Conservation (phyloP, 2,113 vertebrate species). For the Grantiella picta region DNA sequence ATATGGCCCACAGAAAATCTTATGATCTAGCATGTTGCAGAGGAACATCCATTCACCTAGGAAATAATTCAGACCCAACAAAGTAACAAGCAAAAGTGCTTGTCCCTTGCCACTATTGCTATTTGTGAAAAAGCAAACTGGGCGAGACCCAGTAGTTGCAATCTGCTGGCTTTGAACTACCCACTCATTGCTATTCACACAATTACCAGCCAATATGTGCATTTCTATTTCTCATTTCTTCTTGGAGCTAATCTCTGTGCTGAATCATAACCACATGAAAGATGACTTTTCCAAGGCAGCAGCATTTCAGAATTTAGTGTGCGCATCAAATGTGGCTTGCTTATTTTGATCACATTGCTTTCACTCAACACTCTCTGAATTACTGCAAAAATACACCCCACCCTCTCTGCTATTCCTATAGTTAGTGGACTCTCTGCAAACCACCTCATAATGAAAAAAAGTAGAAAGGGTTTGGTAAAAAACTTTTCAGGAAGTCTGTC, state of each 20-base stretch:
- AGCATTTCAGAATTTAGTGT: conserved; percentile 10
- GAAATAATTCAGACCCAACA: not conserved
- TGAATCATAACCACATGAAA: conserved; percentile 45
- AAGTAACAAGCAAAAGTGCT: not conserved
- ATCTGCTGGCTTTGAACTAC: conserved; percentile 40
- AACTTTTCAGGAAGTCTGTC: not conserved
- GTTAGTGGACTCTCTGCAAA: not conserved
- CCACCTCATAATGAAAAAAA: not conserved
- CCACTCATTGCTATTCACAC: conserved; percentile 24
- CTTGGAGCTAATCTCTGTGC: conserved; percentile 22
- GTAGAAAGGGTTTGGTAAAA: not conserved
- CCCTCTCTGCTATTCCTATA: not conserved
- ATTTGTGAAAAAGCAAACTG: conserved; percentile 1
- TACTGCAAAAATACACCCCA: not conserved
- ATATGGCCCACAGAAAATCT: not conserved
- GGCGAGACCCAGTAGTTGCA: not conserved
- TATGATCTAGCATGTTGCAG: not conserved
- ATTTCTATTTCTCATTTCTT: conserved; percentile 33
- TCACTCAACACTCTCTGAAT: not conserved
- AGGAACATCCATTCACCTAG: not conserved
- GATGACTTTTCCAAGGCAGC: conserved; percentile 33
- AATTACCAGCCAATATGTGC: conserved; percentile 18
- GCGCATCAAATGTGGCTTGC: not conserved
- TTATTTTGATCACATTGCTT: not conserved
- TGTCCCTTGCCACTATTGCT: not conserved